Conservation (phyloP, 2,113 vertebrate genomes). For the Macaca mulatta region DNA sequence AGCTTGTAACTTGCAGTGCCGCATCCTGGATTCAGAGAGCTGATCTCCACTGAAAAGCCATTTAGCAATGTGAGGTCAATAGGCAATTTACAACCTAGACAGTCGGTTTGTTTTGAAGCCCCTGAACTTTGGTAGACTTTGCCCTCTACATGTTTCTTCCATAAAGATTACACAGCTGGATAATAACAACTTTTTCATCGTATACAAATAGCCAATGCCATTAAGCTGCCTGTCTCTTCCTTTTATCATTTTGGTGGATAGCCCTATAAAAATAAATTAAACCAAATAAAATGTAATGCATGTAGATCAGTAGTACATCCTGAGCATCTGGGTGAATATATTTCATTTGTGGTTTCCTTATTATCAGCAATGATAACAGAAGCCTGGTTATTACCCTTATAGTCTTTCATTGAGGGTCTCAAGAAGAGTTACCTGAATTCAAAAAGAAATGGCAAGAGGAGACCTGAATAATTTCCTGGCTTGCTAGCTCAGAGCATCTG, state of each 20-base stretch:
- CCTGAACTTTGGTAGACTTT: constrained; percentile 49
- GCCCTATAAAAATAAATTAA: constrained; percentile 33
- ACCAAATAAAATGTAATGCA: constrained; percentile 13
- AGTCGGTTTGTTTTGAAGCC: constrained; percentile 30
- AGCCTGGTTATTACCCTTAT: not conserved
- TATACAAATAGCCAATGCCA: not conserved
- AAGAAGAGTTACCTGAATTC: constrained; percentile 17
- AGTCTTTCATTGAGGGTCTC: not conserved
- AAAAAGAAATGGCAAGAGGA: not conserved
- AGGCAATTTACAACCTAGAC: constrained; percentile 27
- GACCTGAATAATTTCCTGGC: constrained; percentile 31
- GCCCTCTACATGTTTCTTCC: not conserved
- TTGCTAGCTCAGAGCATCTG: not conserved
- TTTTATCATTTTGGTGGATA: constrained; percentile 38
- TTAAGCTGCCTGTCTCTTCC: not conserved
- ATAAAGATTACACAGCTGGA: constrained; percentile 14
- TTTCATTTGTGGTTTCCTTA: constrained; percentile 39
- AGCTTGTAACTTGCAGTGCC: not conserved
- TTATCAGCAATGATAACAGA: not conserved
- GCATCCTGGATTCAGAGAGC: not conserved
- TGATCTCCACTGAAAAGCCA: not conserved
- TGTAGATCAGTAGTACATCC: not conserved
- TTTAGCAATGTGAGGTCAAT: constrained; percentile 5
- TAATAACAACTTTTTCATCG: constrained; percentile 42
- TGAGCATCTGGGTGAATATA: not conserved